phyloP scores from a whole-genome alignment of 1,140 invertebrate species.

The Bombus haemorrhoidalis region DNA sequence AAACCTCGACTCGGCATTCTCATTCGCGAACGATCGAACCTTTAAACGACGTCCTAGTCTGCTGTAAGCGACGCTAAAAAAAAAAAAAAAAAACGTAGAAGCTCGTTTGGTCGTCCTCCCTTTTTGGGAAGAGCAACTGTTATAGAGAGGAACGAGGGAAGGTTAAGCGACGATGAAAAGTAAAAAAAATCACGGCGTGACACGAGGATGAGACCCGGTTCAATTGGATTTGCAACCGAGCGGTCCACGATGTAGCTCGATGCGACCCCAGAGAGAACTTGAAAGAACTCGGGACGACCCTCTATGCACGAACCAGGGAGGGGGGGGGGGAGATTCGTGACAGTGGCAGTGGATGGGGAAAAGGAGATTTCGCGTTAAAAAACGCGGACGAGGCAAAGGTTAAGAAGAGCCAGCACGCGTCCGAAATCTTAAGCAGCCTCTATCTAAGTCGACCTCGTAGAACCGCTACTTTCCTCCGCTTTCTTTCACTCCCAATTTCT shows the following conservation, averaged over 20 bases:
- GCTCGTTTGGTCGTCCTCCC: not conserved
- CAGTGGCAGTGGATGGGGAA: not conserved
- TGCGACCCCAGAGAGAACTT: slow-evolving; percentile 37
- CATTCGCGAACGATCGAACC: too few relatives aligned
- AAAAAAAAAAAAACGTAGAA: not conserved
- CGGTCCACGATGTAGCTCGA: slow-evolving; percentile 31
- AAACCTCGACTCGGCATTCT: too few relatives aligned
- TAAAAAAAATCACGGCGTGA: slow-evolving; percentile 68
- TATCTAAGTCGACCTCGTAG: slow-evolving; percentile 38
- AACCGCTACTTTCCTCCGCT: slow-evolving; percentile 50
- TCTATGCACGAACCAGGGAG: not conserved
- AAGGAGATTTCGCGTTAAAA: slow-evolving; percentile 74
- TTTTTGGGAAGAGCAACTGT: too few relatives aligned
- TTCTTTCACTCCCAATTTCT: not conserved
- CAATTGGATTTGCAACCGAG: slow-evolving; percentile 76
- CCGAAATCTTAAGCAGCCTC: slow-evolving; percentile 78
- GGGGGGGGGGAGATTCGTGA: slow-evolving; percentile 32
- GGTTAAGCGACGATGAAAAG: slow-evolving; percentile 59
- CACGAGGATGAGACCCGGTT: slow-evolving; percentile 33
- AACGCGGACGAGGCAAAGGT: slow-evolving; percentile 80
- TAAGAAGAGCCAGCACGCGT: slow-evolving; percentile 76
- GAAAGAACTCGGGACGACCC: slow-evolving; percentile 36
- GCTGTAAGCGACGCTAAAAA: not conserved
- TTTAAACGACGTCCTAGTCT: not conserved
- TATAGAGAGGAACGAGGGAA: not conserved